Percentiles rank a stretch among this genome's conserved stretches.
These are phyloP conservation scores for Caenorhabditis parvicauda DNA, from an alignment of 2,888 invertebrate genomes.

Conservation along the genomic window DNA sequence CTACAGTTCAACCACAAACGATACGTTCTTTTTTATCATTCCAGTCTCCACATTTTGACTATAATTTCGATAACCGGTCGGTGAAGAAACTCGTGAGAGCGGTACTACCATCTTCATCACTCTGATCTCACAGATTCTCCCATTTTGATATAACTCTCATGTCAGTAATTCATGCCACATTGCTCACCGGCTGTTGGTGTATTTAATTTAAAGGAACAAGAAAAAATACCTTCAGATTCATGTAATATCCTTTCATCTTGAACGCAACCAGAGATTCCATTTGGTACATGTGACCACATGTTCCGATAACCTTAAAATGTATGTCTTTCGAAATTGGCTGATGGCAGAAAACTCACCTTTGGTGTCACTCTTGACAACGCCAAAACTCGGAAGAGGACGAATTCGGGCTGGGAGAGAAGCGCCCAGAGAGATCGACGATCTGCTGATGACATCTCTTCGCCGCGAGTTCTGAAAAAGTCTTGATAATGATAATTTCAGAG, in stretches of 20 bases:
- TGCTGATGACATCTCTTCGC: slow-evolving; percentile 38
- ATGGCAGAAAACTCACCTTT: slow-evolving; percentile 26
- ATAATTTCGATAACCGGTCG: background rate
- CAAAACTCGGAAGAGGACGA: slow-evolving; percentile 54
- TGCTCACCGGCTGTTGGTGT: no score
- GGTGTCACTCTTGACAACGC: slow-evolving; percentile 58
- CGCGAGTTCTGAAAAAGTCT: slow-evolving; percentile 30
- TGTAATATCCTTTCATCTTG: slow-evolving; percentile 61
- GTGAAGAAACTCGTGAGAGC: no score
- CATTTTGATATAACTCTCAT: no score
- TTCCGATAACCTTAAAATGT: slow-evolving; percentile 56
- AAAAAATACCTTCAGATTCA: slow-evolving; percentile 53
- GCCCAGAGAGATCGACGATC: slow-evolving; percentile 58
- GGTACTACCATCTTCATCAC: no score
- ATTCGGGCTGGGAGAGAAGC: slow-evolving; percentile 59
- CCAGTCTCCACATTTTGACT: background rate
- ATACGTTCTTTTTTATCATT: no score
- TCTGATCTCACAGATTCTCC: no score
- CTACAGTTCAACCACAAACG: no score
- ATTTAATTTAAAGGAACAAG: no score
- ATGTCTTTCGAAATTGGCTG: background rate
- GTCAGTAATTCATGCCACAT: no score
- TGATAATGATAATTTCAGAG: no score
- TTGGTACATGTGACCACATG: slow-evolving; percentile 66
- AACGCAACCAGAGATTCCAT: slow-evolving; percentile 63